These are phyloP conservation scores for Chloebia gouldiae DNA, from an alignment of 2,113 vertebrate genomes.

Conservation along the genomic window DNA sequence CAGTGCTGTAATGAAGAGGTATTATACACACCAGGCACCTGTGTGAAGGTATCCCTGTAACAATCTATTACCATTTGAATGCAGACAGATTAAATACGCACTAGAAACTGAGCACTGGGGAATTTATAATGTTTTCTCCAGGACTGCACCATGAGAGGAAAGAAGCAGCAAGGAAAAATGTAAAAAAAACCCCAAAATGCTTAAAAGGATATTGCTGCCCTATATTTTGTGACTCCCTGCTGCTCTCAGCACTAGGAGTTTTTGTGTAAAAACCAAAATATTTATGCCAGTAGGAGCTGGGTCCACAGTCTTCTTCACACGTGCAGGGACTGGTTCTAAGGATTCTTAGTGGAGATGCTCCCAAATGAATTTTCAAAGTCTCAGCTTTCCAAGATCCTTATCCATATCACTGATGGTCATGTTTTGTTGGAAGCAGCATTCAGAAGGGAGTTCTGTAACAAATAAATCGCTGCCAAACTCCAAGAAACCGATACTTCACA, in stretches of 20 bases:
- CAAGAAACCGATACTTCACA: background rate
- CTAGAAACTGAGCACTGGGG: background rate
- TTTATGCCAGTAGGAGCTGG: background rate
- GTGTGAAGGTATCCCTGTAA: constrained; percentile 3
- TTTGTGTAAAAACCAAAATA: background rate
- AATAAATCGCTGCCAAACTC: background rate
- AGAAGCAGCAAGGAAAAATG: background rate
- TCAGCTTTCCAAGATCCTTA: background rate
- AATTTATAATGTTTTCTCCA: constrained; percentile 9
- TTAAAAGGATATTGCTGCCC: background rate
- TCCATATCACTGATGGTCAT: background rate
- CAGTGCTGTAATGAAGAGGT: constrained; percentile 27
- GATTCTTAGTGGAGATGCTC: background rate
- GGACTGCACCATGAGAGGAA: background rate
- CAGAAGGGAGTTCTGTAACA: background rate
- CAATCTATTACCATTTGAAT: constrained; percentile 32
- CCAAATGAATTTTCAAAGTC: background rate
- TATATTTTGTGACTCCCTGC: background rate
- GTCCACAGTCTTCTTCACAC: background rate
- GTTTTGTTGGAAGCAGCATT: background rate
- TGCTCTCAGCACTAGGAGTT: background rate
- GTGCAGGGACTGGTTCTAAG: background rate
- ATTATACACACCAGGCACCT: constrained; percentile 30
- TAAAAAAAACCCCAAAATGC: background rate
- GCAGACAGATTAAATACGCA: background rate